Conservation (phyloP, 2,888 invertebrate genomes). For the Lysandra coridon region DNA sequence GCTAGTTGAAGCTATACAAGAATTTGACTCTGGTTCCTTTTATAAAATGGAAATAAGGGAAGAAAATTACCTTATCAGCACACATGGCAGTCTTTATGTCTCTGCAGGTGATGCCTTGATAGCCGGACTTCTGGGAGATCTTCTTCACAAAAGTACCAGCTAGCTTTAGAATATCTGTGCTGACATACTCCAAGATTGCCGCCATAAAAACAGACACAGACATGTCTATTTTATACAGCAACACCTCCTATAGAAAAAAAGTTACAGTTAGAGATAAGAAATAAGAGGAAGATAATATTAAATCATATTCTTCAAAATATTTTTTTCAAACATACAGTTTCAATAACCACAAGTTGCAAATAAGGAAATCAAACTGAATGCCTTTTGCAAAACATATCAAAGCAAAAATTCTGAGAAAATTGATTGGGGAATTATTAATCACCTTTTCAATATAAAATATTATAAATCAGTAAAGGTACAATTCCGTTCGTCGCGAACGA, state of each 20-base stretch:
- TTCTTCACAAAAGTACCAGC: conserved; percentile 99
- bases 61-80: conserved; percentile 91
- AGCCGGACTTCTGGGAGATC: conserved; percentile 86
- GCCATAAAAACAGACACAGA: conserved; percentile 94
- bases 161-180: conserved; percentile 96
- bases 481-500: no score
- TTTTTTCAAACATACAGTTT: neutral
- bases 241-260: conserved; percentile 83
- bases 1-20: no score
- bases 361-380: neutral
- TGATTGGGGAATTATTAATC: neutral
- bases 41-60: neutral
- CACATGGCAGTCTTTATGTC: conserved; percentile 99
- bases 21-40: neutral
- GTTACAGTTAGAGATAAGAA: neutral
- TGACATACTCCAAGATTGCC: conserved; percentile 96
- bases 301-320: neutral
- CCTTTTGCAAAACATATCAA: conserved; percentile 26
- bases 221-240: conserved; percentile 92
- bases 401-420: neutral
- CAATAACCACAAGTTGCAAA: neutral
- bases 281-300: no score
- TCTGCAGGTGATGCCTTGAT: conserved; percentile 89
- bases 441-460: neutral
- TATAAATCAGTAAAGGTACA: no score